phyloP scores from a whole-genome alignment of 2,888 invertebrate genomes.

The Cancer borealis region DNA sequence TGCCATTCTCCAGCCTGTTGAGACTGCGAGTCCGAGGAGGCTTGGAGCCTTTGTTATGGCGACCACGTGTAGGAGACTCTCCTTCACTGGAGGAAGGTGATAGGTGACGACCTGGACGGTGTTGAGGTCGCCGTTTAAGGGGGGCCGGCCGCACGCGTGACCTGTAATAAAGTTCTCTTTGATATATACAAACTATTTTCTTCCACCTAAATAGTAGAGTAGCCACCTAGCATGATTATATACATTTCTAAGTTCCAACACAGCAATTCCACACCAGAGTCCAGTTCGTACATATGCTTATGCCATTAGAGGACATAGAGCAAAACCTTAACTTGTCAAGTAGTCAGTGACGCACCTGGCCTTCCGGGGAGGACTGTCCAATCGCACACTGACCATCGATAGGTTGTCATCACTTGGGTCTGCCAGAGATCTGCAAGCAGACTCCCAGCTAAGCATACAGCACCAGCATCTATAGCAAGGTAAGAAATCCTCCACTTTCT shows the following conservation, averaged over 20 bases:
- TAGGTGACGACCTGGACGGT: background rate
- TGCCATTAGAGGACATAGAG: background rate
- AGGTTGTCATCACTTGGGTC: slow-evolving; percentile 66
- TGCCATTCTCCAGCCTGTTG: slow-evolving; percentile 47
- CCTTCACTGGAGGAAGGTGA: slow-evolving; percentile 69
- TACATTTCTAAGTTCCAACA: background rate
- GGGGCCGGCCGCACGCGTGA: background rate
- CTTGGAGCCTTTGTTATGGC: background rate
- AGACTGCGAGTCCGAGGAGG: slow-evolving; percentile 55
- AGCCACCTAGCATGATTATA: background rate
- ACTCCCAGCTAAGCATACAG: slow-evolving; percentile 13
- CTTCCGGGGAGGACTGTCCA: slow-evolving; percentile 65
- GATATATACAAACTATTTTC: background rate
- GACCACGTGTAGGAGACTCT: slow-evolving; percentile 48
- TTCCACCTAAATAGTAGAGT: background rate
- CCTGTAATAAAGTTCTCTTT: background rate
- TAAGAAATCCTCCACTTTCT: background rate
- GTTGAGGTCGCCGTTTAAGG: background rate
- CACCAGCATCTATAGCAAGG: background rate
- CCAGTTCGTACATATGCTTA: background rate
- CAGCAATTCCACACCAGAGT: background rate
- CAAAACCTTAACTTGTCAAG: background rate
- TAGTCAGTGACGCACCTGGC: slow-evolving; percentile 56
- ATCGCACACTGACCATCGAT: slow-evolving; percentile 54
- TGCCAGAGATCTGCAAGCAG: slow-evolving; percentile 59